phyloP scores from a whole-genome alignment of 2,113 vertebrate genomes.

The Junco hyemalis region DNA sequence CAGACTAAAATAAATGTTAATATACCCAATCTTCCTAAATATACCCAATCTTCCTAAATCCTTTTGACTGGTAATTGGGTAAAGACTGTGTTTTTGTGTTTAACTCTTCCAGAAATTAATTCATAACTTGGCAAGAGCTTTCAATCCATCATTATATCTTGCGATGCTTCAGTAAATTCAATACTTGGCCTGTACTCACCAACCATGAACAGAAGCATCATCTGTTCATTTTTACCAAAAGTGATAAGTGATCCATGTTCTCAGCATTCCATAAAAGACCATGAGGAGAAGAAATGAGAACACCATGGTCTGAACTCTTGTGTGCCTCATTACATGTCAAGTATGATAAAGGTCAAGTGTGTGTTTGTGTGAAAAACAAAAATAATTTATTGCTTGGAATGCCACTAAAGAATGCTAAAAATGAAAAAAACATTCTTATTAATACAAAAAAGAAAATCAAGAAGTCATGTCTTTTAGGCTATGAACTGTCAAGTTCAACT shows the following conservation, averaged over 20 bases:
- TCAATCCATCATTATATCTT: not conserved
- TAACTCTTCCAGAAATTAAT: not conserved
- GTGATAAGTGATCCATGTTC: not conserved
- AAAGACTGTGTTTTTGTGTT: not conserved
- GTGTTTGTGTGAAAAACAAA: not conserved
- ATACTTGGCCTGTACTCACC: not conserved
- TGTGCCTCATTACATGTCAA: not conserved
- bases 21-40: not conserved
- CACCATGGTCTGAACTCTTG: not conserved
- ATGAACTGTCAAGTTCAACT: not conserved
- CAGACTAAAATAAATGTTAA: not conserved
- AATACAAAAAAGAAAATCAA: not conserved
- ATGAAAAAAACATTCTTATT: not conserved
- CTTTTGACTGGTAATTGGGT: fast-evolving
- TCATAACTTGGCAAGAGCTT: not conserved
- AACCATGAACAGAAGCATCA: not conserved
- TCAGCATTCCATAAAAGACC: not conserved
- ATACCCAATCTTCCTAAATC: not conserved
- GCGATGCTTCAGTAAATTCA: not conserved
- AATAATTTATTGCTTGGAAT: not conserved
- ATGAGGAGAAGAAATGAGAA: not conserved
- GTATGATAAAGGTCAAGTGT: not conserved
- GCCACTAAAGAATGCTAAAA: not conserved
- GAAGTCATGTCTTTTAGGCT: not conserved
- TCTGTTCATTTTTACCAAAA: not conserved